phyloP scores from a whole-genome alignment of 2,888 invertebrate species.

The Eupithecia insigniata region DNA sequence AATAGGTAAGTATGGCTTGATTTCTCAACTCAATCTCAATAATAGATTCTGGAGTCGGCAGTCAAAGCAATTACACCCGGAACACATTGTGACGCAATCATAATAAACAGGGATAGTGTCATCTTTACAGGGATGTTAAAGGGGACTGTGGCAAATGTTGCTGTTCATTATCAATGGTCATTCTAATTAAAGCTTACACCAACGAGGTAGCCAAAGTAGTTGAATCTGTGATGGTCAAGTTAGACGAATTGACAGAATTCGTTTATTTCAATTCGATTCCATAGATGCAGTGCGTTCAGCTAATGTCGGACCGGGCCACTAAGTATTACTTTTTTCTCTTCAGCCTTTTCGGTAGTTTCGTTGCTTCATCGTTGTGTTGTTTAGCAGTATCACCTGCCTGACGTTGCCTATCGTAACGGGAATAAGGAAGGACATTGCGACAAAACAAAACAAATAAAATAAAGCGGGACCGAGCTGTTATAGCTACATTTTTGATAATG shows the following conservation, averaged over 20 bases:
- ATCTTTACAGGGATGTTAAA: constrained; percentile 23
- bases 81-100: constrained; percentile 27
- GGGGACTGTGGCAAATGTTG: not conserved
- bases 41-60: constrained; percentile 10
- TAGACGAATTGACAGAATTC: no score
- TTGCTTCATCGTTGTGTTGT: not conserved
- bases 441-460: constrained; percentile 28
- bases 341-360: no score
- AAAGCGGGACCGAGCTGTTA: constrained; percentile 22
- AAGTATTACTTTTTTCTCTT: no score
- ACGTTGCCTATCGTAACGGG: constrained; percentile 13
- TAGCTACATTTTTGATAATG: constrained; percentile 15
- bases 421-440: constrained; percentile 29
- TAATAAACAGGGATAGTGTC: constrained; percentile 33
- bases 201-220: no score
- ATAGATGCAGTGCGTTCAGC: no score
- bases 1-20: no score
- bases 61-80: not conserved
- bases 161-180: no score
- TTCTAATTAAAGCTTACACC: no score
- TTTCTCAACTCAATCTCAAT: constrained; percentile 4
- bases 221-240: no score
- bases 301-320: no score
- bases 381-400: constrained; percentile 15
- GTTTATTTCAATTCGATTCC: no score